These are phyloP conservation scores for Asarcornis scutulata DNA, from an alignment of 2,113 vertebrate genomes.

Conservation along the genomic window DNA sequence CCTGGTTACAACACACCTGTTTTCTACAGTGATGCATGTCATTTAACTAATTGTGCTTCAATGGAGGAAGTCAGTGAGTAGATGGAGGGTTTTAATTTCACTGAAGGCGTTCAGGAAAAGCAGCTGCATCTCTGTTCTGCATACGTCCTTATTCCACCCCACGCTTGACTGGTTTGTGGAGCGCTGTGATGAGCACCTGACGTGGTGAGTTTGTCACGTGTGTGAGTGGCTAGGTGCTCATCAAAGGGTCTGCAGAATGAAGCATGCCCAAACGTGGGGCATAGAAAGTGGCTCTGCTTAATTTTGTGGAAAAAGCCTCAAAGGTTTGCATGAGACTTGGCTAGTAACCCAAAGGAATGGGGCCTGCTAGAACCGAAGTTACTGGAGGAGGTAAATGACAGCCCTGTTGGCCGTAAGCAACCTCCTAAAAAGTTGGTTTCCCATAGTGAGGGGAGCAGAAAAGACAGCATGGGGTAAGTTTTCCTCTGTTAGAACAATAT, in stretches of 20 bases:
- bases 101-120: conserved; percentile 5
- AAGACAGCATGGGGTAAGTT: not conserved
- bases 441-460: not conserved
- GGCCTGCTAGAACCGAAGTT: not conserved
- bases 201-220: not conserved
- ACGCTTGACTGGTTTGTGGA: not conserved
- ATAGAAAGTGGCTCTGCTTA: not conserved
- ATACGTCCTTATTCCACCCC: not conserved
- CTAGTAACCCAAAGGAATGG: not conserved
- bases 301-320: not conserved
- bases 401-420: not conserved
- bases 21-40: not conserved
- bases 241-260: not conserved
- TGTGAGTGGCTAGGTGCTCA: not conserved
- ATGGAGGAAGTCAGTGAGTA: not conserved
- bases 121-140: not conserved
- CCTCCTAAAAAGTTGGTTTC: not conserved
- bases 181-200: not conserved
- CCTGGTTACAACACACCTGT: not conserved
- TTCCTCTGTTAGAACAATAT: not conserved
- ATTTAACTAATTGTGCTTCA: conserved; percentile 11
- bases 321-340: not conserved
- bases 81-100: conserved; percentile 20
- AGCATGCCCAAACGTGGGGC: not conserved
- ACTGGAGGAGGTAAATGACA: not conserved